These are phyloP conservation scores for Ornithoptera priamus DNA, from an alignment of 2,888 invertebrate species.

Conservation along the genomic window DNA sequence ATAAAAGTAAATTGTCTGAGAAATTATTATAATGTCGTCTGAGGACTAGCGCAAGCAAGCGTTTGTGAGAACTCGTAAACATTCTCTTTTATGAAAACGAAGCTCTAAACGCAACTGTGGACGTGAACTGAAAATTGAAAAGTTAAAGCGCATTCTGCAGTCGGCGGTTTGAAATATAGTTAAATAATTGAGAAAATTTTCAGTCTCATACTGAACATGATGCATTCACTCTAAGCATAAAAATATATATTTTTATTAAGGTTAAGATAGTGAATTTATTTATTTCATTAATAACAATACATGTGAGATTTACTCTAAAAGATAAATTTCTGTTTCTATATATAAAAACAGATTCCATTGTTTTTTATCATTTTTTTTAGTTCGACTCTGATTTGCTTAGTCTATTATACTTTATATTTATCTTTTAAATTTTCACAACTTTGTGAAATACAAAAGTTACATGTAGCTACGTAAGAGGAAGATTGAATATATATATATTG, in stretches of 20 bases:
- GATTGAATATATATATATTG: no score
- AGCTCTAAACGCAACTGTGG: conserved; percentile 56
- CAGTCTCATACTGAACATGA: not conserved
- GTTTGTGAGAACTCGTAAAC: conserved; percentile 40
- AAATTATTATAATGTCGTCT: conserved; percentile 38
- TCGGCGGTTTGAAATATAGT: conserved; percentile 18
- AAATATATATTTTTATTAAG: not conserved
- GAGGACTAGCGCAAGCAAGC: conserved; percentile 30
- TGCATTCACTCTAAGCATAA: not conserved
- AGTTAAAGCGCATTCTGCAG: conserved; percentile 57
- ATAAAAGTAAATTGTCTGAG: not conserved
- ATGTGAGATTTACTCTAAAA: no score
- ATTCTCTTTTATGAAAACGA: conserved; percentile 48
- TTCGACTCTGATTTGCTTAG: no score
- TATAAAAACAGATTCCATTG: no score
- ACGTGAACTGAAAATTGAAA: conserved; percentile 56
- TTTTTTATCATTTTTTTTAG: no score
- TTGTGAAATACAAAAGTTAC: no score
- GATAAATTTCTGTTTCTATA: not conserved
- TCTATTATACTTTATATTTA: no score
- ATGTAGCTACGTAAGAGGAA: no score
- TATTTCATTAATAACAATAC: no score
- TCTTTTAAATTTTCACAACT: no score
- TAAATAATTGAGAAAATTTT: conserved; percentile 6
- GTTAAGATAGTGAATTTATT: not conserved